A percentile compares a stretch with the other conserved stretches of the same genome.
Evolutionary conservation across 2,888 invertebrate species (phyloP).

Genomic region (Dryobota labecula): DNA sequence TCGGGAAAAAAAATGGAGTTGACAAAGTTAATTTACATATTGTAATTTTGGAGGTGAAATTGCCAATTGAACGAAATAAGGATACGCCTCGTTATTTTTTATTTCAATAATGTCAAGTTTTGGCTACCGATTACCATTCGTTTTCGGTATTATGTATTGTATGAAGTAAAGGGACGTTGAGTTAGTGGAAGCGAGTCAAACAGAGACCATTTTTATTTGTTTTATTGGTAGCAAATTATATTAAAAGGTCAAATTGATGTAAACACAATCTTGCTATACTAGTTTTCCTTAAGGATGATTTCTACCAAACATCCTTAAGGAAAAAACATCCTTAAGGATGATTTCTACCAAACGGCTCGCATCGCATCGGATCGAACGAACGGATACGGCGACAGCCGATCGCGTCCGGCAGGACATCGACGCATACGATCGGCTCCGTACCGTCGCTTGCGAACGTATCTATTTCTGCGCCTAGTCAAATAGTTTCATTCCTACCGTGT

Average conservation of each 20-base stretch:
- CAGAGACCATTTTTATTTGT: neutral
- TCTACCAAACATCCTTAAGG: no score
- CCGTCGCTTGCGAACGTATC: no score
- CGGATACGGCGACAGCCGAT: no score
- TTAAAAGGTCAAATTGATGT: neutral
- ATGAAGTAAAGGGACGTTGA: neutral
- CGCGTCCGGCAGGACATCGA: no score
- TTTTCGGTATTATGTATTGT: slow-evolving; percentile 19
- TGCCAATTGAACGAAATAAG: slow-evolving; percentile 30
- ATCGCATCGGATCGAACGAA: no score
- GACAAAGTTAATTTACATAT: slow-evolving; percentile 52
- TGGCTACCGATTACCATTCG: slow-evolving; percentile 2
- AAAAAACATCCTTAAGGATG: no score
- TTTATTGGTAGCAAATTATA: neutral
- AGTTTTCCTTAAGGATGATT: no score
- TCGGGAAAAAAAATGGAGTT: slow-evolving; percentile 12
- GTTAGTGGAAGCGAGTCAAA: slow-evolving; percentile 19
- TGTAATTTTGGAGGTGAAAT: slow-evolving; percentile 39
- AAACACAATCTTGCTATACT: neutral
- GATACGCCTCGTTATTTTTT: slow-evolving; percentile 51
- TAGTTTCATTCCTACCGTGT: no score
- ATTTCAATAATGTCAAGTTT: slow-evolving; percentile 11
- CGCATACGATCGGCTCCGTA: no score
- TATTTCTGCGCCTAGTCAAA: no score
- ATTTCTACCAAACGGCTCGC: no score